Percentiles rank a stretch among this genome's conserved stretches.
These are phyloP conservation scores for Bombus sibiricus DNA, from an alignment of 1,140 invertebrate genomes.

Conservation along the genomic window DNA sequence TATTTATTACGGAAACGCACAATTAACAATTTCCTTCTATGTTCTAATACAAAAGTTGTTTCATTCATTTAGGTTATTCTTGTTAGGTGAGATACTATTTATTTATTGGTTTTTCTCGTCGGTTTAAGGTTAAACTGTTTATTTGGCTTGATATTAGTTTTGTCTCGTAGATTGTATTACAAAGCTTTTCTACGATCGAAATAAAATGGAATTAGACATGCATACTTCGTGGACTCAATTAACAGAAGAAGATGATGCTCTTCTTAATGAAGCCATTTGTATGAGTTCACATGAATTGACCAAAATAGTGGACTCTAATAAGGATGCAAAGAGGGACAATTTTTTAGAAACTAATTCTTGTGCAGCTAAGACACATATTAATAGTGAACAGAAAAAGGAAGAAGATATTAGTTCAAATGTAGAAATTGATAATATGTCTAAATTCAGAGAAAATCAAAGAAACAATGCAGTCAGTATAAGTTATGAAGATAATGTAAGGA, in stretches of 20 bases:
- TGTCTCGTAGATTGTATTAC: background rate
- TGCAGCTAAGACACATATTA: slow-evolving; percentile 23
- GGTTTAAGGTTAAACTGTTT: background rate
- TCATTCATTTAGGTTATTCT: slow-evolving; percentile 49
- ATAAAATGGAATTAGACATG: slow-evolving; percentile 41
- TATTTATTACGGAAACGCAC: background rate
- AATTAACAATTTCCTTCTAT: background rate
- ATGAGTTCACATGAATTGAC: slow-evolving; percentile 43
- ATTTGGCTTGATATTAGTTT: background rate
- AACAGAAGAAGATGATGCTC: slow-evolving; percentile 67
- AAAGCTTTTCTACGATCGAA: background rate
- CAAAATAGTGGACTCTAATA: slow-evolving; percentile 33
- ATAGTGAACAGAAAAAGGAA: slow-evolving; percentile 1
- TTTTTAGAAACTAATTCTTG: background rate
- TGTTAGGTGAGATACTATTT: slow-evolving; percentile 13
- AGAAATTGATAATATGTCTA: slow-evolving; percentile 11
- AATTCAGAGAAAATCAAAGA: background rate
- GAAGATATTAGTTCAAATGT: slow-evolving; percentile 11
- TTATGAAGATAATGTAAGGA: slow-evolving; percentile 37
- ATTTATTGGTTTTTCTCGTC: background rate
- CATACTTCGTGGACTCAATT: slow-evolving; percentile 20
- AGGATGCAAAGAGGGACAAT: background rate
- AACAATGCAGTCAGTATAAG: slow-evolving; percentile 29
- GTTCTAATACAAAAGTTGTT: background rate
- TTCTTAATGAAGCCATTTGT: slow-evolving; percentile 70